phyloP scores from a whole-genome alignment of 1,140 invertebrate genomes.

The Protaetia brevitarsis region DNA sequence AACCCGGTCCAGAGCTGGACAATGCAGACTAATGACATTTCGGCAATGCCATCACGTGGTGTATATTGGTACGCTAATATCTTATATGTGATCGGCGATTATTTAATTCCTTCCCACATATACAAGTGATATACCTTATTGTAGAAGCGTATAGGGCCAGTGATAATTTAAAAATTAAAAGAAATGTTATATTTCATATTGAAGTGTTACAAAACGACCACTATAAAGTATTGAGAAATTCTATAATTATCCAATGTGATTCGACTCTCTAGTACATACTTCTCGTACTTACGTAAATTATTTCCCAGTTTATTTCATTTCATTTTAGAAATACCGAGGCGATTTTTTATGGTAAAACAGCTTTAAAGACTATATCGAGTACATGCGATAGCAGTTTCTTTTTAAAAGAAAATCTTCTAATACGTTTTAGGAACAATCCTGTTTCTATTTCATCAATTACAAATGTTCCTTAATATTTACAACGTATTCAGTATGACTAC shows the following conservation, averaged over 20 bases:
- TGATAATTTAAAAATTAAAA: constrained; percentile 8
- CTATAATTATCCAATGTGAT: background rate
- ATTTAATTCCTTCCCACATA: constrained; percentile 58
- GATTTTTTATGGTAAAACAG: no score
- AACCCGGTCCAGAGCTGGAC: constrained; percentile 35
- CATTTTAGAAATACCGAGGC: no score
- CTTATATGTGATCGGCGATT: constrained; percentile 69
- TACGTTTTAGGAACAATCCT: no score
- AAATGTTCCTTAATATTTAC: no score
- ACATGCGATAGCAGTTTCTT: no score
- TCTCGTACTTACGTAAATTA: no score
- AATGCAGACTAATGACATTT: constrained; percentile 29
- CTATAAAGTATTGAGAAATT: background rate
- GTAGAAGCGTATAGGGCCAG: background rate
- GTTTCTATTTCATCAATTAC: no score
- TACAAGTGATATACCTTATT: constrained; percentile 5
- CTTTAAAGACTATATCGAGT: no score
- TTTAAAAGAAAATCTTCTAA: no score
- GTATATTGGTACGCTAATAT: constrained; percentile 85
- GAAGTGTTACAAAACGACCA: background rate
- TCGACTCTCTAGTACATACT: no score
- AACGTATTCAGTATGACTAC: no score
- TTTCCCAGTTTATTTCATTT: no score
- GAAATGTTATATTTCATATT: constrained; percentile 21
- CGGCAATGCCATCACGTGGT: constrained; percentile 49